phyloP scores from a whole-genome alignment of 2,888 invertebrate species.

The Drosophila mettleri region DNA sequence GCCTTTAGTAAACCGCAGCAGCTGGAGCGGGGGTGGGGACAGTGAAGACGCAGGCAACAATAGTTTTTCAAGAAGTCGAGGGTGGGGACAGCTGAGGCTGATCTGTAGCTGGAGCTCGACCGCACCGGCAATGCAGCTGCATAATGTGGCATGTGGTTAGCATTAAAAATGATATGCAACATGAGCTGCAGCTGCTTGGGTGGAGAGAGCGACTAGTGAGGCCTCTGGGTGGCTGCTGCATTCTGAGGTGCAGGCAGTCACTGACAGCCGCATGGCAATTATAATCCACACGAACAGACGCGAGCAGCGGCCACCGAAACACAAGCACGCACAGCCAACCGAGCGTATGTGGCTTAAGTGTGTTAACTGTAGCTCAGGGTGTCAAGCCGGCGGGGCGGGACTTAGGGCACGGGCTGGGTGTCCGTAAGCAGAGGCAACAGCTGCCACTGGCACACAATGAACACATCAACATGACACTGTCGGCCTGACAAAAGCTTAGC shows the following conservation, averaged over 20 bases:
- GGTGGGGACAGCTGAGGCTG: background rate
- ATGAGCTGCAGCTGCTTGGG: slow-evolving; percentile 57
- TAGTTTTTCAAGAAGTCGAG: slow-evolving; percentile 30
- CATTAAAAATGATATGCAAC: slow-evolving; percentile 82
- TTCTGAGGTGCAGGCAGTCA: slow-evolving; percentile 67
- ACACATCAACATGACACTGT: slow-evolving; percentile 78
- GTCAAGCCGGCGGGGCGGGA: slow-evolving; percentile 4
- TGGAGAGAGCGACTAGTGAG: background rate
- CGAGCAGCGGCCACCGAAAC: slow-evolving; percentile 34
- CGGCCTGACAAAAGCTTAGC: slow-evolving; percentile 79
- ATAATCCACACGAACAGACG: slow-evolving; percentile 74
- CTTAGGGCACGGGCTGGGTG: background rate
- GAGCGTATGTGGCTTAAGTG: slow-evolving; percentile 68
- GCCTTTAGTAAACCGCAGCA: slow-evolving; percentile 67
- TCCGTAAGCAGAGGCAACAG: slow-evolving; percentile 49
- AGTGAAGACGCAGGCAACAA: slow-evolving; percentile 1
- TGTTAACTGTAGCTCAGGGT: slow-evolving; percentile 61
- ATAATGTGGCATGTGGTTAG: slow-evolving; percentile 82
- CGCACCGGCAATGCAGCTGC: slow-evolving; percentile 76
- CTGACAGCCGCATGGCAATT: slow-evolving; percentile 80
- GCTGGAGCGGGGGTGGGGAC: slow-evolving; percentile 1
- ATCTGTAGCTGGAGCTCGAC: slow-evolving; percentile 51
- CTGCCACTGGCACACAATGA: slow-evolving; percentile 79
- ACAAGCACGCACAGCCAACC: slow-evolving; percentile 46
- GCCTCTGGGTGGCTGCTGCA: slow-evolving; percentile 10